Conservation (phyloP, 2,113 vertebrate genomes). For the Steatornis caripensis region DNA sequence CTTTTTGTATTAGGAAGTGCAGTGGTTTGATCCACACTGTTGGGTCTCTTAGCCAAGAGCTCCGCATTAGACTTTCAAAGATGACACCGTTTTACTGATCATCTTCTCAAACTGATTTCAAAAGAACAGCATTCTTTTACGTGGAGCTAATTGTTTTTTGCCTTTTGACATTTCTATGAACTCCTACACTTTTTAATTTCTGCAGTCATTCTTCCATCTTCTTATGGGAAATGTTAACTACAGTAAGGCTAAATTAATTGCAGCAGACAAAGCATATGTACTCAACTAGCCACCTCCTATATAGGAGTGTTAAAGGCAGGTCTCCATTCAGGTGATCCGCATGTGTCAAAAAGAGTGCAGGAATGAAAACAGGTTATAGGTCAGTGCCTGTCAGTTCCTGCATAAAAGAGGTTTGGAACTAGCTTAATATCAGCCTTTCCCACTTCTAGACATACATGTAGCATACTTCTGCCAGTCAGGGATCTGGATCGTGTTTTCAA, state of each 20-base stretch:
- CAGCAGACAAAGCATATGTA: not conserved
- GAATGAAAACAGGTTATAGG: not conserved
- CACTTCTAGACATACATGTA: not conserved
- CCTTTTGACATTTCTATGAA: not conserved
- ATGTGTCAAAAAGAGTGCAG: not conserved
- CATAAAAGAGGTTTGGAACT: not conserved
- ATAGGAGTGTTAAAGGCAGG: not conserved
- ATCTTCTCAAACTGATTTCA: not conserved
- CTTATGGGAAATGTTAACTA: not conserved
- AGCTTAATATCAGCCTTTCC: not conserved
- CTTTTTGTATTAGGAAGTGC: not conserved
- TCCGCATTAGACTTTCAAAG: not conserved
- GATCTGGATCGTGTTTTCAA: constrained; percentile 9
- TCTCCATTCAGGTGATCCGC: not conserved
- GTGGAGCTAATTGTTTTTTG: not conserved
- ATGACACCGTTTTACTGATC: not conserved
- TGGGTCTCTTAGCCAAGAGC: not conserved
- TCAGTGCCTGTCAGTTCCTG: not conserved
- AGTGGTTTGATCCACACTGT: not conserved
- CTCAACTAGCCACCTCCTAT: not conserved
- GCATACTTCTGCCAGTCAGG: not conserved
- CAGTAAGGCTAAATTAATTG: not conserved
- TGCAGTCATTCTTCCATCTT: not conserved
- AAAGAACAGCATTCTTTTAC: not conserved
- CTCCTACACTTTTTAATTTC: not conserved